Percentiles rank a stretch among this genome's conserved stretches.
These are phyloP conservation scores for Himalopsyche anomala DNA, from an alignment of 2,888 invertebrate species.

Conservation along the genomic window DNA sequence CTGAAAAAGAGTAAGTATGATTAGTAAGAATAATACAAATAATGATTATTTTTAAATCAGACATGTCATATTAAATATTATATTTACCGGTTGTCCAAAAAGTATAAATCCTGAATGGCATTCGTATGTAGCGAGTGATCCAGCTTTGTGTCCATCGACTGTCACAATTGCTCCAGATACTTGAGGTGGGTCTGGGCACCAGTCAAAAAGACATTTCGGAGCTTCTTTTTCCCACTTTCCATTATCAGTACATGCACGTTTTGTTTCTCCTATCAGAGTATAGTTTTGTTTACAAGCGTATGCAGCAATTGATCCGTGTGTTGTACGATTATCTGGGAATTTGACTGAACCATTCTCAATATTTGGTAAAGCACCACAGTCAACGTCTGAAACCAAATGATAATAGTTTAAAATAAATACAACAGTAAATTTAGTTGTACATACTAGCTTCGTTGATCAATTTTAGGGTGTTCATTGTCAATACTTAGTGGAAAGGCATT, in stretches of 20 bases:
- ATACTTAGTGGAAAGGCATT: no score
- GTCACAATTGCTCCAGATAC: conserved; percentile 86
- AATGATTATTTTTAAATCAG: background rate
- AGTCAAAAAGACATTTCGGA: conserved; percentile 89
- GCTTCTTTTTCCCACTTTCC: conserved; percentile 87
- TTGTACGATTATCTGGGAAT: conserved; percentile 84
- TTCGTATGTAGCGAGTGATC: conserved; percentile 87
- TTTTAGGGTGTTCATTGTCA: no score
- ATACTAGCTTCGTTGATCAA: no score
- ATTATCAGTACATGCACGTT: conserved; percentile 83
- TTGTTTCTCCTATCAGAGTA: conserved; percentile 83
- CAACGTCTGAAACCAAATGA: conserved; percentile 80
- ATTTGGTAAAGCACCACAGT: conserved; percentile 83
- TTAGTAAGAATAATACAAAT: conserved; percentile 28
- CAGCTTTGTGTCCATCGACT: conserved; percentile 85
- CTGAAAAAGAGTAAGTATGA: conserved; percentile 71
- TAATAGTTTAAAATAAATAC: conserved; percentile 29
- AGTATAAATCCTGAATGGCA: conserved; percentile 91
- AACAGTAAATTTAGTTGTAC: no score
- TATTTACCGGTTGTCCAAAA: conserved; percentile 86
- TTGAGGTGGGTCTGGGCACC: conserved; percentile 90
- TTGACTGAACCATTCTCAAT: conserved; percentile 85
- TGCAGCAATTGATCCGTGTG: conserved; percentile 85
- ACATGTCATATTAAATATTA: background rate
- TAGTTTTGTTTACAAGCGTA: conserved; percentile 91